These are phyloP conservation scores for Stratiomys singularior DNA, from an alignment of 2,888 invertebrate species.

Conservation along the genomic window DNA sequence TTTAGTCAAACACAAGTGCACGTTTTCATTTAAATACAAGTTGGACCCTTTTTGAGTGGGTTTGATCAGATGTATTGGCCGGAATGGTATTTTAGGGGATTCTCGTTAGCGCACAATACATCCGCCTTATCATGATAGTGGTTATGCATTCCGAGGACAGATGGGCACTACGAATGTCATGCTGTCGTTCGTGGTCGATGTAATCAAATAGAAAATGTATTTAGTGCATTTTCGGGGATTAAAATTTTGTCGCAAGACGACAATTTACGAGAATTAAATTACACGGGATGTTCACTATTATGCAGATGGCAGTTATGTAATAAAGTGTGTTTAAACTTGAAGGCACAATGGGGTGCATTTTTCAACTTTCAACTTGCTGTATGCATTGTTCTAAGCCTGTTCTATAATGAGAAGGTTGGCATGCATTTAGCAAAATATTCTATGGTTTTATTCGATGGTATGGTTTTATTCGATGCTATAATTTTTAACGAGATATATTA, in stretches of 20 bases:
- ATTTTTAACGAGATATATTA: too few relatives aligned
- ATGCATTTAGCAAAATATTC: conserved; percentile 23
- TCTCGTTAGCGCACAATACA: conserved; percentile 12
- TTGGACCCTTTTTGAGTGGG: neutral
- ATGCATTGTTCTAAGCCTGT: too few relatives aligned
- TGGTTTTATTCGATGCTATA: too few relatives aligned
- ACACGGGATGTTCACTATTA: conserved; percentile 12
- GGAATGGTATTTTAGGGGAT: neutral
- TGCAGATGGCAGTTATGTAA: conserved; percentile 33
- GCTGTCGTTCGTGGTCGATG: neutral
- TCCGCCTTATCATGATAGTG: neutral
- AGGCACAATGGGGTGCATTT: neutral
- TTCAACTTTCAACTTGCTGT: neutral
- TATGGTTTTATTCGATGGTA: too few relatives aligned
- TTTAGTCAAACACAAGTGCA: conserved; percentile 43
- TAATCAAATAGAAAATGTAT: conserved; percentile 37
- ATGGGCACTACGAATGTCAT: conserved; percentile 12
- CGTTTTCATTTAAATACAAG: conserved; percentile 14
- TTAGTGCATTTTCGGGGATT: conserved; percentile 41
- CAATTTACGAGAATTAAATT: conserved; percentile 40
- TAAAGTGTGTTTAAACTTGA: conserved; percentile 37
- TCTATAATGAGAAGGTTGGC: neutral
- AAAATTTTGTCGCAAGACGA: conserved; percentile 31
- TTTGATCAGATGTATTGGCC: neutral
- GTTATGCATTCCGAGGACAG: conserved; percentile 25